Evolutionary conservation across 2,888 invertebrate species (phyloP).

Genomic region (Nowickia ferox): DNA sequence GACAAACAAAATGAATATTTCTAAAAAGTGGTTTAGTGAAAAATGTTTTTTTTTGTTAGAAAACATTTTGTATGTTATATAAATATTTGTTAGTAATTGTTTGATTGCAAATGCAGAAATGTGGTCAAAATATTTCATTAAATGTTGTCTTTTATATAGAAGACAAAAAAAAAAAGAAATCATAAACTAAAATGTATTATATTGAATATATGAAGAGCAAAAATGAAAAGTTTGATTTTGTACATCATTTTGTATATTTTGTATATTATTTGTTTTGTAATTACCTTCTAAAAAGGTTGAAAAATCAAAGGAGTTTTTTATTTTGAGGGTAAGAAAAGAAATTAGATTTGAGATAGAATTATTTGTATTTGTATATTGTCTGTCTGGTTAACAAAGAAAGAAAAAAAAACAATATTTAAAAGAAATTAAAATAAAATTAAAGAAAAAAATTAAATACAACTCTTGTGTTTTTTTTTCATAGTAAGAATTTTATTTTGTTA

Average conservation of each 20-base stretch:
- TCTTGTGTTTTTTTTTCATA: conserved; percentile 14
- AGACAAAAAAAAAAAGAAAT: conserved; percentile 34
- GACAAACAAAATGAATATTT: conserved; percentile 34
- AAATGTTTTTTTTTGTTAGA: conserved; percentile 22
- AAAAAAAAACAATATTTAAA: conserved; percentile 15
- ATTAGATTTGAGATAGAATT: conserved; percentile 75
- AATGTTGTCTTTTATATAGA: conserved; percentile 16
- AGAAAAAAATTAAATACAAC: conserved; percentile 6
- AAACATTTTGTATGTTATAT: conserved; percentile 9
- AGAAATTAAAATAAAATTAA: conserved; percentile 1
- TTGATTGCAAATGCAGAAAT: conserved; percentile 55
- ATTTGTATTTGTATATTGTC: conserved; percentile 64
- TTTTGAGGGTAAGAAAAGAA: conserved; percentile 73
- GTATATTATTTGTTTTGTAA: conserved; percentile 74
- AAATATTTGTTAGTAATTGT: conserved; percentile 27
- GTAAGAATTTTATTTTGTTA: conserved; percentile 49
- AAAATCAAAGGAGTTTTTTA: conserved; percentile 79
- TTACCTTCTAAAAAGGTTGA: conserved; percentile 83
- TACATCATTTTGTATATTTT: conserved; percentile 48
- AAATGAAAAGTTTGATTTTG: conserved; percentile 62
- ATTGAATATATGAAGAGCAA: conserved; percentile 57
- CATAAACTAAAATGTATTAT: conserved; percentile 25
- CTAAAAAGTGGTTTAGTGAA: conserved; percentile 18
- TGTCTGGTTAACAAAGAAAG: conserved; percentile 45
- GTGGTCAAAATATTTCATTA: conserved; percentile 38